Evolutionary conservation across 2,113 vertebrate genomes (phyloP).

Genomic region (Coreoperca whiteheadi): DNA sequence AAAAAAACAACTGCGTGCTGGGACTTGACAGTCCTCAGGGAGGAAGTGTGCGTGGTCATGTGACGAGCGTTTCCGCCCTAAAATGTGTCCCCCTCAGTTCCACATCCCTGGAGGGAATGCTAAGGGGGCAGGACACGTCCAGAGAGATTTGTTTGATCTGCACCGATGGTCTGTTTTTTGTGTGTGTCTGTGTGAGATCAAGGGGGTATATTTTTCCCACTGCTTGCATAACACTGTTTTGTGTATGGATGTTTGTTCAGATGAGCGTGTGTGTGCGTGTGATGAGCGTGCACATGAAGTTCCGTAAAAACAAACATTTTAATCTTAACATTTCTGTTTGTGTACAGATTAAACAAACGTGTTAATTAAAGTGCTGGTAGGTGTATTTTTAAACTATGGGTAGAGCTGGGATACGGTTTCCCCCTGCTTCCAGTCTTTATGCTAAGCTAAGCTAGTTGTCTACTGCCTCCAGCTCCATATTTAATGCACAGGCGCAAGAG

Average conservation of each 20-base stretch:
- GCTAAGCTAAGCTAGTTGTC: too few relatives aligned
- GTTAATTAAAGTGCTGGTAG: too few relatives aligned
- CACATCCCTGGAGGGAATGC: slow-evolving; percentile 23
- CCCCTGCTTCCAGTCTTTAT: too few relatives aligned
- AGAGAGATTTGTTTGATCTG: slow-evolving; percentile 74
- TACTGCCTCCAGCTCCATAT: too few relatives aligned
- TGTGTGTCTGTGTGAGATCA: slow-evolving; percentile 31
- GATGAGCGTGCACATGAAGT: too few relatives aligned
- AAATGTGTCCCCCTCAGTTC: slow-evolving; percentile 51
- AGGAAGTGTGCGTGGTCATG: slow-evolving; percentile 59
- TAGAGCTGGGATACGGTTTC: too few relatives aligned
- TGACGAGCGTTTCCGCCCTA: slow-evolving; percentile 57
- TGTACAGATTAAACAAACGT: too few relatives aligned
- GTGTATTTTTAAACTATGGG: too few relatives aligned
- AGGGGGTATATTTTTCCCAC: slow-evolving; percentile 23
- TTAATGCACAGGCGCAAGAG: too few relatives aligned
- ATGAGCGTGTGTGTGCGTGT: slow-evolving; percentile 5
- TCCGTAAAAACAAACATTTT: too few relatives aligned
- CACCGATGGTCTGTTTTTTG: slow-evolving; percentile 34
- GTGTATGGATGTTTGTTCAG: slow-evolving; percentile 20
- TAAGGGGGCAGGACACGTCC: slow-evolving; percentile 54
- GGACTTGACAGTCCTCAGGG: slow-evolving; percentile 57
- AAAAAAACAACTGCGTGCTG: slow-evolving; percentile 54
- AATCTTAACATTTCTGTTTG: too few relatives aligned
- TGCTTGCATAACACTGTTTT: slow-evolving; percentile 23